A percentile compares a stretch with the other conserved stretches of the same genome.
phyloP scores from a whole-genome alignment of 2,797 vertebrate genomes.

The Myiotriccus ornatus region DNA sequence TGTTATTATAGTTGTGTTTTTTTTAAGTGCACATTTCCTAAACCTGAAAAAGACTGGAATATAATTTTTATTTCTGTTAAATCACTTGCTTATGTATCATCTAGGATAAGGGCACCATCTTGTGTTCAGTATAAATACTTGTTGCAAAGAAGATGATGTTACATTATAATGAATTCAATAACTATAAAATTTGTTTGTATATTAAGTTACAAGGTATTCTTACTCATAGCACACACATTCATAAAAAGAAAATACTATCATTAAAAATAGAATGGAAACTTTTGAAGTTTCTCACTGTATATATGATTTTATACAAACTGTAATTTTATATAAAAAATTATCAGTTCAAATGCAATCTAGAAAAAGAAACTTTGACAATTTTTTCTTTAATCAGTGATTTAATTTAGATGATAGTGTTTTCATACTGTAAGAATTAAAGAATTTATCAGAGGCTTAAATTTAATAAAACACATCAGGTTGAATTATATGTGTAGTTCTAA shows the following conservation, averaged over 20 bases:
- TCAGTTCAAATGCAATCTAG: not conserved
- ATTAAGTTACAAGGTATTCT: not conserved
- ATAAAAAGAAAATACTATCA: not conserved
- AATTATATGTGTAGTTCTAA: not conserved
- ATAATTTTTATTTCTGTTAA: not conserved
- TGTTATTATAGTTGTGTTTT: accelerated
- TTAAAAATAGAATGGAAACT: not conserved
- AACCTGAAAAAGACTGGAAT: not conserved
- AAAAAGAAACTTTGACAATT: not conserved
- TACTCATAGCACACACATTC: not conserved
- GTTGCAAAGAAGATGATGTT: not conserved
- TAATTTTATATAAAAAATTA: not conserved
- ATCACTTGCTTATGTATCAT: not conserved
- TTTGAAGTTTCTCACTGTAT: not conserved
- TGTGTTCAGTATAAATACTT: slow-evolving; percentile 41
- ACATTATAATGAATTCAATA: not conserved
- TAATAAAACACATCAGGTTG: not conserved
- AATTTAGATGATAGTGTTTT: not conserved
- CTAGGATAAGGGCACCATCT: slow-evolving; percentile 58
- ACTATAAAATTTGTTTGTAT: not conserved
- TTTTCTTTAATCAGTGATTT: not conserved
- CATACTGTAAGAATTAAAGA: not conserved
- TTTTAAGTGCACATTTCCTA: not conserved
- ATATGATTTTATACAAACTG: not conserved
- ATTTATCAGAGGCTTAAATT: not conserved